phyloP scores from a whole-genome alignment of 2,888 invertebrate genomes.

The Nesidiocoris tenuis region DNA sequence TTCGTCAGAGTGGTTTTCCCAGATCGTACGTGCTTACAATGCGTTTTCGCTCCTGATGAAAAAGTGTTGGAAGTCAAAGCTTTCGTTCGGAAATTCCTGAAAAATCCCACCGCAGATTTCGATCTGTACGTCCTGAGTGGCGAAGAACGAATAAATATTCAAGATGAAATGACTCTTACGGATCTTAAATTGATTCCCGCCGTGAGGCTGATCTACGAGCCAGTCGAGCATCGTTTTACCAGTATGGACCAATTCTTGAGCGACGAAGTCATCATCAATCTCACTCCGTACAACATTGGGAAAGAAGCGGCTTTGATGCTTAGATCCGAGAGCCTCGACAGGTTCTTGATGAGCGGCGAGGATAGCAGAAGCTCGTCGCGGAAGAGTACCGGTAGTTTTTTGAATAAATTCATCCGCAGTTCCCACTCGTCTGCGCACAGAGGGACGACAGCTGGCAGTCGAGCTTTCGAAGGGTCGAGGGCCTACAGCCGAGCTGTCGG shows the following conservation, averaged over 20 bases:
- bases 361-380: neutral
- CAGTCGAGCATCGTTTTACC: neutral
- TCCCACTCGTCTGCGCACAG: neutral
- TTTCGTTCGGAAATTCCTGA: neutral
- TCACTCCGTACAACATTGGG: neutral
- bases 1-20: neutral
- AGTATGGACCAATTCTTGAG: neutral
- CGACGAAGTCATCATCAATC: neutral
- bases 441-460: neutral
- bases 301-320: slow-evolving; percentile 9
- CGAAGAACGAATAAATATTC: neutral
- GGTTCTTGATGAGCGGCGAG: neutral
- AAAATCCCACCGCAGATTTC: neutral
- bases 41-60: neutral
- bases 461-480: neutral
- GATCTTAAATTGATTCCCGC: neutral
- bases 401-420: slow-evolving; percentile 1
- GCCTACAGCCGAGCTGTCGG: neutral
- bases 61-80: neutral
- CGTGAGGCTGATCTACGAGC: neutral
- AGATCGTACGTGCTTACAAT: neutral
- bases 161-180: neutral
- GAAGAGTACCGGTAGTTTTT: slow-evolving; percentile 7
- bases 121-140: neutral
- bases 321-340: neutral